A percentile compares a stretch with the other conserved stretches of the same genome.
These are phyloP conservation scores for Eumaeus atala DNA, from an alignment of 1,140 invertebrate genomes.

Conservation along the genomic window DNA sequence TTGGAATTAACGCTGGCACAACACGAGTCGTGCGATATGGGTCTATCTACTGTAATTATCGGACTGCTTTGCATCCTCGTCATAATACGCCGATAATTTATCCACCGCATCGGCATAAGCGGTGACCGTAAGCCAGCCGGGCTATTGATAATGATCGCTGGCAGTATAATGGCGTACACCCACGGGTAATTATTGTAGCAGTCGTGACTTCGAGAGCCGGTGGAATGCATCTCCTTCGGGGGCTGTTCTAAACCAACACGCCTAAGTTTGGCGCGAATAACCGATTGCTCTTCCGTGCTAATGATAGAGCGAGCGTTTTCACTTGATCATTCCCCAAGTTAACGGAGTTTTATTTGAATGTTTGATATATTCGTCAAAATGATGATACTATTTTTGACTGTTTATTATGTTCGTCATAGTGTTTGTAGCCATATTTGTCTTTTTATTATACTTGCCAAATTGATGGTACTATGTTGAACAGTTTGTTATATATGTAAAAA, in stretches of 20 bases:
- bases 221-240: constrained; percentile 73
- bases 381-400: too few species aligned
- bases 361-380: not conserved
- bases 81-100: constrained; percentile 65
- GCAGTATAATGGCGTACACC: constrained; percentile 73
- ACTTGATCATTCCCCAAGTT: constrained; percentile 10
- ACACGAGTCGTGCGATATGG: constrained; percentile 33
- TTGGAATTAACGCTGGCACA: not conserved
- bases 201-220: constrained; percentile 71
- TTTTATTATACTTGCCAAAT: too few species aligned
- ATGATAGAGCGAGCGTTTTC: constrained; percentile 59
- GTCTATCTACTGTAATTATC: constrained; percentile 67
- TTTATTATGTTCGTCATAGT: too few species aligned
- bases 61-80: constrained; percentile 66
- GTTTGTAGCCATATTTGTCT: too few species aligned
- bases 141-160: constrained; percentile 72
- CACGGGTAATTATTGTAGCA: constrained; percentile 73
- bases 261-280: constrained; percentile 55
- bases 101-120: constrained; percentile 58
- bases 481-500: too few species aligned
- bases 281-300: constrained; percentile 65
- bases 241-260: constrained; percentile 67
- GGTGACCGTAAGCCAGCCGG: constrained; percentile 67
- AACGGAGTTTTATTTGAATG: not conserved
- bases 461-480: too few species aligned